These are phyloP conservation scores for Ciconia maguari DNA, from an alignment of 2,113 vertebrate genomes.

Conservation along the genomic window DNA sequence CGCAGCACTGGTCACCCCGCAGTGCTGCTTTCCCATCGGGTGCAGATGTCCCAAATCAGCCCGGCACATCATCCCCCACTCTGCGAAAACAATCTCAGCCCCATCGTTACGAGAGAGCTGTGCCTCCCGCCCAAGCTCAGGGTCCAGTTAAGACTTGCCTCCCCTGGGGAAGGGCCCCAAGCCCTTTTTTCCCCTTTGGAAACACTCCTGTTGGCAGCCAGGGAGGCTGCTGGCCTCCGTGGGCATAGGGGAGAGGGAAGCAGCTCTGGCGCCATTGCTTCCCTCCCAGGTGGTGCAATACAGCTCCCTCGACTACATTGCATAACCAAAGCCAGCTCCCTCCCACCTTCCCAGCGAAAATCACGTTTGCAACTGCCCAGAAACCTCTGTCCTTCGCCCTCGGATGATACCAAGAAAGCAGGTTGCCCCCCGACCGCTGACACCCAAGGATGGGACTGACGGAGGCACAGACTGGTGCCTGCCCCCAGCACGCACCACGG, in stretches of 20 bases:
- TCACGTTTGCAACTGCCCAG: neutral
- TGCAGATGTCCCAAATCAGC: neutral
- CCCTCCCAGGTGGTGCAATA: neutral
- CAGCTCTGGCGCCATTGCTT: neutral
- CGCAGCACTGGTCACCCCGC: fast-evolving
- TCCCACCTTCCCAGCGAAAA: neutral
- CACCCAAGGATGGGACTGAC: neutral
- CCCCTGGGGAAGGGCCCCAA: neutral
- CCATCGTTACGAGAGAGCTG: neutral
- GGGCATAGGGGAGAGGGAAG: neutral
- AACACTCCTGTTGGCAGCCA: neutral
- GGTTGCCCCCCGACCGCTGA: fast-evolving
- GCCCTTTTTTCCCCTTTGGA: neutral
- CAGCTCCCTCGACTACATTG: neutral
- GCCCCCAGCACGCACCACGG: fast-evolving
- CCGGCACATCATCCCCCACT: neutral
- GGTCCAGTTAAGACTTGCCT: neutral
- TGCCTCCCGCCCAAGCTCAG: neutral
- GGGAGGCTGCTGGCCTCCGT: neutral
- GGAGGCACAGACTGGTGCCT: neutral
- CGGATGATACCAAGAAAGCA: neutral
- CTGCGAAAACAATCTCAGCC: neutral
- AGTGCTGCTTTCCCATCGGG: neutral
- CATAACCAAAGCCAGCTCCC: neutral
- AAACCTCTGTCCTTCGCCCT: neutral